Evolutionary conservation across 2,888 invertebrate genomes (phyloP).

Genomic region (Alviniconcha strummeri): DNA sequence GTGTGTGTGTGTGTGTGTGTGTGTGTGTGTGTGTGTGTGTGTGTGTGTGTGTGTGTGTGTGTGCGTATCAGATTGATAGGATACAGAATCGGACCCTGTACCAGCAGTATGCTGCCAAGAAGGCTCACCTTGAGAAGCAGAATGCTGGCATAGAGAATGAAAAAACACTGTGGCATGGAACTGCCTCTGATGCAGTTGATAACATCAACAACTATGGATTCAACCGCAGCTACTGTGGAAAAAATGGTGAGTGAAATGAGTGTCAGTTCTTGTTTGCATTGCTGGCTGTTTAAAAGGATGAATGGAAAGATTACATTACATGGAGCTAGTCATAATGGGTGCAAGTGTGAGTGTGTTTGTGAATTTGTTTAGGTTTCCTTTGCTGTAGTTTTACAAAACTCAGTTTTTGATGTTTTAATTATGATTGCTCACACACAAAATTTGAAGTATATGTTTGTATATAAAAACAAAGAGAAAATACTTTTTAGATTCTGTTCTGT

Average conservation of each 20-base stretch:
- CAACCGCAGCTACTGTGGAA: constrained; percentile 63
- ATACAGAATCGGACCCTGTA: constrained; percentile 58
- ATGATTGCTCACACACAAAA: too few species aligned
- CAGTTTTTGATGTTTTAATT: neutral
- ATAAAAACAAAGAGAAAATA: too few species aligned
- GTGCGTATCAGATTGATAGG: constrained; percentile 55
- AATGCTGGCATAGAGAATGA: constrained; percentile 44
- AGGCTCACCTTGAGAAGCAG: constrained; percentile 48
- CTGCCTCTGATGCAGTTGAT: constrained; percentile 45
- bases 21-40: neutral
- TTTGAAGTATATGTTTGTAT: too few species aligned
- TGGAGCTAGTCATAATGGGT: too few species aligned
- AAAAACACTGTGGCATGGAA: constrained; percentile 61
- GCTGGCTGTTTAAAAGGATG: neutral
- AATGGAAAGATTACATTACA: neutral
- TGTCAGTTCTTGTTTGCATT: neutral
- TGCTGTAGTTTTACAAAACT: too few species aligned
- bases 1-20: constrained; percentile 10
- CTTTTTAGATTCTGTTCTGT: too few species aligned
- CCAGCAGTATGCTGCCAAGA: constrained; percentile 56
- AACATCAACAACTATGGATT: constrained; percentile 62
- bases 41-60: neutral
- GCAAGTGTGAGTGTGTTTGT: too few species aligned
- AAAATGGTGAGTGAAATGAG: constrained; percentile 48
- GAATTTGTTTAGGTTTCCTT: too few species aligned